Evolutionary conservation across 2,113 vertebrate species (phyloP).

Genomic region (Mixornis gularis): DNA sequence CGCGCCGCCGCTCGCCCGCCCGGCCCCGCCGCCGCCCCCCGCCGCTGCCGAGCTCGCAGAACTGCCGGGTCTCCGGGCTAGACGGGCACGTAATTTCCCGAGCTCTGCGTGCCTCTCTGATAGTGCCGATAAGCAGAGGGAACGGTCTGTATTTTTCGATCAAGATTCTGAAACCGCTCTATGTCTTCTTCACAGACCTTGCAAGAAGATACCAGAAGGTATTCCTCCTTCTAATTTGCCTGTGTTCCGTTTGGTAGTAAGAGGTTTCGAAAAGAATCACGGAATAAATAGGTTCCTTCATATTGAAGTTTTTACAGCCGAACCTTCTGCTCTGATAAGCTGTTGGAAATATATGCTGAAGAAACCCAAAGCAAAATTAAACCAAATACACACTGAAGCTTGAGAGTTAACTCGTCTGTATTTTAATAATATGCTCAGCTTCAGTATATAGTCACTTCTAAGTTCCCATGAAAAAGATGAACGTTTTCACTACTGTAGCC

Average conservation of each 20-base stretch:
- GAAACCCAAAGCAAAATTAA: background rate
- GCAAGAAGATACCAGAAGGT: background rate
- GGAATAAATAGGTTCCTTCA: background rate
- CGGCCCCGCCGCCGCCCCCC: background rate
- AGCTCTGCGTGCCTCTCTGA: background rate
- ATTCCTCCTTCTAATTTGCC: background rate
- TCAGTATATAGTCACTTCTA: background rate
- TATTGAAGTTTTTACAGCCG: background rate
- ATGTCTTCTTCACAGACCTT: background rate
- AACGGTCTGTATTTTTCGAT: background rate
- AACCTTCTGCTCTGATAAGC: background rate
- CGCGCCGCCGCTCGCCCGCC: no score
- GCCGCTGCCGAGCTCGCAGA: background rate
- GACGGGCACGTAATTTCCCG: background rate
- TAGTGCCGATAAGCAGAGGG: background rate
- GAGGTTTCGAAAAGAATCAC: background rate
- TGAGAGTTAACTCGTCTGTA: background rate
- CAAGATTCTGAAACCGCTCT: background rate
- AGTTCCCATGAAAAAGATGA: background rate
- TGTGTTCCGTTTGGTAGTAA: background rate
- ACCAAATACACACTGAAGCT: background rate
- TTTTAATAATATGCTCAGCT: background rate
- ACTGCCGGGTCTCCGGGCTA: accelerated
- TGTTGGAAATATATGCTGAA: background rate
- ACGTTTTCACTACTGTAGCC: background rate